Base-by-base conservation (phyloP, 2,888 invertebrate species). In the Sylvicola fuscatus region DNA sequence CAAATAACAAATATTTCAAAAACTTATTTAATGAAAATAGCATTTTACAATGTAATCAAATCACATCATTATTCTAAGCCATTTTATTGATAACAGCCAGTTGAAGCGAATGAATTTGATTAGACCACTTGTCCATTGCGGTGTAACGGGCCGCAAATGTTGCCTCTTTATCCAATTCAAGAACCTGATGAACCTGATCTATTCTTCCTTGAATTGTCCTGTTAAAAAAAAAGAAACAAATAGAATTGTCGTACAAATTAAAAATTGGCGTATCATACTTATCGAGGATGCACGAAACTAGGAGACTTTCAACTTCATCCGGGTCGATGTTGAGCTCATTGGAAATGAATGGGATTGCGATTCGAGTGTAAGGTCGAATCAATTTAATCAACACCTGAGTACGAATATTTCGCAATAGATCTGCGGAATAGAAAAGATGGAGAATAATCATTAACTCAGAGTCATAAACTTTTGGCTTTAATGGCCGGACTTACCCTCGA, bases 271-370 rank as follows among this genome's bases (percentile, higher is more conserved):
- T 14, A 35, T 68, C 76, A 69, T 61, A 89, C 86, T 80, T 87
- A 63, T 98, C 97, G 51, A 98, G 68, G 58, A 98, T 98, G 59
- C 97, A 95, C 14, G 95, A 93, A 32, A 98, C 95, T 42, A 98
- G 62, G 35, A 98, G 65, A 60, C 84, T 89, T 62, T 95, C 95
- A 14, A 98, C 95, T 62, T 98, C 98, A 43, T 74, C 72, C 39
- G 81, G 84, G 54, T 90, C 87, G 45, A 90, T 90, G 53, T 90
- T 90, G 37, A 90, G 62, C 55, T 90, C 87, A 56, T 82, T 83
- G 27, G 97, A 93, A 54, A 99, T 92, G 56, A 95, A 97, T 4
- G 90, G 89, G 56, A 99, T 92, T 53, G 92, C 87, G 48, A 98
- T 97, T 52, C 90, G 74, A 32, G 95, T 98, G 61, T 99, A 98